Base-by-base conservation (phyloP, 1,140 invertebrate species). In the Hyposmocoma kahamanoa region DNA sequence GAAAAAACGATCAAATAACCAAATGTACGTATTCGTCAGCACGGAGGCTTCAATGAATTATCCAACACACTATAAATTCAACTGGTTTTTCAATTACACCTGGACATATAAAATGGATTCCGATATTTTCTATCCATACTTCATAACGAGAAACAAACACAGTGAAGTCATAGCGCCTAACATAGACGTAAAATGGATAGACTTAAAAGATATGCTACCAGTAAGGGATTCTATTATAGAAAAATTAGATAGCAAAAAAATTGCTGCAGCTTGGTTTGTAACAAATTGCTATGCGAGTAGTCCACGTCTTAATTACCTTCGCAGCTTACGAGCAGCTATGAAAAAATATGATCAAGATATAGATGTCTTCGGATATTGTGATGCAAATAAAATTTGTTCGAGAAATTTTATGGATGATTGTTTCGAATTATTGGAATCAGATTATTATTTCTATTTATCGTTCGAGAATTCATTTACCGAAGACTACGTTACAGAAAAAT, bases 31-130 rank as follows among this genome's bases (percentile, higher is more conserved):
- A n/a, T 82, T 81, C 32, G 69, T 62, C 5, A 69, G 53, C 0
- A 78, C 76, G 48, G 81, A 86, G 48, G 81, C 84, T 0, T 42
- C 74, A 0, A 57, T 62, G 4, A 73, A 74, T 28, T 81, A 73
- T 32, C 67, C 70, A 1, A 50, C 66, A 1, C 77, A 72, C 18
- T 30, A 57, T 5, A 50, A 48, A n/a, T 26, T 26, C 24, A 59
- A 86, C 24, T 61, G 61, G 1, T 81, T 64, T 39, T 89, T 92
- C 46, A 92, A 93, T 59, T 89, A 89, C 87, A 93, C 91, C 3
- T 90, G 88, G 79, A 90, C 90, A 3, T 93, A 92, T 58, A 86
- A 88, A 53, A 72, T 89, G 3, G 90, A 92, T 59, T 91, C 90
- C 0, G 90, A 92, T 50, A 72, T 93, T 20, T 78, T 86, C 2